These are phyloP conservation scores for Styela plicata DNA, from an alignment of 23 tunicate species.

Conservation along the genomic window DNA sequence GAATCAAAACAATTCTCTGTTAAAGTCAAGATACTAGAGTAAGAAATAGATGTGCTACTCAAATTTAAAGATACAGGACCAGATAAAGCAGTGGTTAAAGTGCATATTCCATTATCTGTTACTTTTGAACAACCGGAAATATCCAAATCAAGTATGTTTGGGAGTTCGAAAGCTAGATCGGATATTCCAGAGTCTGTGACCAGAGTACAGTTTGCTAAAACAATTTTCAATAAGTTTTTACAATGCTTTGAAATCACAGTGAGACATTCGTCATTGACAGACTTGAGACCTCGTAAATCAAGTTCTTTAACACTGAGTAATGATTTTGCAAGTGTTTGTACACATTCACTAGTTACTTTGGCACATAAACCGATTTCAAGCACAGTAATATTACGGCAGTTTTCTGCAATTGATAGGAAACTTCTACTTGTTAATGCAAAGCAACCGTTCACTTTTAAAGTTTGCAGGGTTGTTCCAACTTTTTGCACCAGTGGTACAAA, in stretches of 20 bases:
- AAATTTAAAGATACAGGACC: constrained; percentile 32
- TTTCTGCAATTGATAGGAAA: constrained; percentile 18
- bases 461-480: constrained; percentile 19
- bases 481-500: constrained; percentile 29
- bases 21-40: constrained; percentile 29
- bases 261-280: constrained; percentile 47
- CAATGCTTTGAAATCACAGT: constrained; percentile 41
- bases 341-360: constrained; percentile 41
- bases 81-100: constrained; percentile 21
- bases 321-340: constrained; percentile 17
- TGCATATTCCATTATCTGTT: constrained; percentile 40
- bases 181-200: constrained; percentile 45
- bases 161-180: constrained; percentile 30
- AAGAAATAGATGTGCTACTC: constrained; percentile 54
- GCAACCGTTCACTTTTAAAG: constrained; percentile 62
- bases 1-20: constrained; percentile 16
- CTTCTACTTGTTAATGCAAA: constrained; percentile 41
- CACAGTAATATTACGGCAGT: background rate
- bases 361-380: constrained; percentile 61
- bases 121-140: constrained; percentile 55
- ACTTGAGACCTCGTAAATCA: constrained; percentile 55
- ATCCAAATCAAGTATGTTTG: constrained; percentile 30
- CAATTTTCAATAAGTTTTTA: constrained; percentile 26
- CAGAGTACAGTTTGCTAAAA: constrained; percentile 47
- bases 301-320: constrained; percentile 28